Conservation (phyloP, 2,888 invertebrate genomes). For the Chaetogeoica ovagalla region DNA sequence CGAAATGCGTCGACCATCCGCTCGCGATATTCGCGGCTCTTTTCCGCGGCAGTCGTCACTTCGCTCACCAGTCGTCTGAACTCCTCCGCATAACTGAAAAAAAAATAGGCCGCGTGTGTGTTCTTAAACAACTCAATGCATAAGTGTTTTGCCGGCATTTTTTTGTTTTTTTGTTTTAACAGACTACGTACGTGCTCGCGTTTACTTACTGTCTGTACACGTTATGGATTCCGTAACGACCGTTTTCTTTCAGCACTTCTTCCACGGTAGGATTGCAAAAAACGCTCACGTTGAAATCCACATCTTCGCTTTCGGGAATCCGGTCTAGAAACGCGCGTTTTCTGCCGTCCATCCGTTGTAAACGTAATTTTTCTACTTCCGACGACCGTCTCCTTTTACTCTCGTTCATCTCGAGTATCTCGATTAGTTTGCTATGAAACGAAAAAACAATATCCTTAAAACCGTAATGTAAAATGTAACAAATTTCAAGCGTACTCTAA, state of each 20-base stretch:
- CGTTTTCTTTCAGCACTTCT: constrained; percentile 17
- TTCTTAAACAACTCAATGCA: too few relatives aligned
- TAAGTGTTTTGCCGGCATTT: too few relatives aligned
- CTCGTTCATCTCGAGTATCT: background rate
- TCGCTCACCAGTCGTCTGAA: constrained; percentile 16
- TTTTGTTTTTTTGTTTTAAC: too few relatives aligned
- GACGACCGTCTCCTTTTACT: background rate
- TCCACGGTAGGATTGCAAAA: constrained; percentile 17
- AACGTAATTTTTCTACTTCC: background rate
- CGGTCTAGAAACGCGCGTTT: constrained; percentile 20
- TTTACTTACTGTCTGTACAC: constrained; percentile 27
- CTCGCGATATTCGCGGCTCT: background rate
- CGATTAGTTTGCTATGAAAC: constrained; percentile 1
- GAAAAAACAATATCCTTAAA: too few relatives aligned
- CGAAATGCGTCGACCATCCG: constrained; percentile 1
- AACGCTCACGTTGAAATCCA: constrained; percentile 28
- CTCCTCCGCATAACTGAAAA: constrained; percentile 6
- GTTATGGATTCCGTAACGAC: constrained; percentile 28
- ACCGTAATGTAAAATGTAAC: too few relatives aligned
- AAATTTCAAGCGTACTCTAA: too few relatives aligned
- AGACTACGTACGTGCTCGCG: too few relatives aligned
- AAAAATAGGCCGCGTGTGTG: background rate
- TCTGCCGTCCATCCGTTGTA: background rate
- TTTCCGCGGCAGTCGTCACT: constrained; percentile 25
- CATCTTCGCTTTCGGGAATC: constrained; percentile 10